phyloP scores from a whole-genome alignment of 2,113 vertebrate species.

The Desmodus rotundus region DNA sequence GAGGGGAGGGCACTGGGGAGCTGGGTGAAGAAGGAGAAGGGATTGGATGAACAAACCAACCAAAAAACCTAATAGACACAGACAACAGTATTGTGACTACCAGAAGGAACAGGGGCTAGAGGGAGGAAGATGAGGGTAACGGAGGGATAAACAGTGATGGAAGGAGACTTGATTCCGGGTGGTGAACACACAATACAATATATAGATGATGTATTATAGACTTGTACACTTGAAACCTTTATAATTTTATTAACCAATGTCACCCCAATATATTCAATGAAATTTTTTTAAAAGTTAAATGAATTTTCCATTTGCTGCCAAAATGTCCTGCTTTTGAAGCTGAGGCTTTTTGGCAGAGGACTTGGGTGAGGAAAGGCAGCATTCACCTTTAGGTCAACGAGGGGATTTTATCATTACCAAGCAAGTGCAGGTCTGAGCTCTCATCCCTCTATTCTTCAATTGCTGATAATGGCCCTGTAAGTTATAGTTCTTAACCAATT shows the following conservation, averaged over 20 bases:
- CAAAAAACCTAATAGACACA: neutral
- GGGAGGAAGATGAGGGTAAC: neutral
- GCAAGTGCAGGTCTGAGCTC: neutral
- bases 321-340: neutral
- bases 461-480: constrained; percentile 55
- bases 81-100: neutral
- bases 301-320: neutral
- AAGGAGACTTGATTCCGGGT: neutral
- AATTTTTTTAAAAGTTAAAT: neutral
- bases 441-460: constrained; percentile 36
- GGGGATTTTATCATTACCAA: constrained; percentile 32
- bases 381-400: constrained; percentile 28
- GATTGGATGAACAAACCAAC: neutral
- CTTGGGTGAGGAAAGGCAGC: neutral
- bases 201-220: neutral
- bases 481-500: constrained; percentile 63
- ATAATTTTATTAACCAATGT: neutral
- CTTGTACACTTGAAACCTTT: neutral
- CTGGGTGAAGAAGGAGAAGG: neutral
- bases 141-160: neutral
- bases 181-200: neutral
- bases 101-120: neutral
- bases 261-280: neutral
- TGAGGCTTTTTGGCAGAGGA: neutral
- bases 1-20: neutral